Evolutionary conservation across 2,797 vertebrate species (phyloP).

Genomic region (Nothura maculosa): DNA sequence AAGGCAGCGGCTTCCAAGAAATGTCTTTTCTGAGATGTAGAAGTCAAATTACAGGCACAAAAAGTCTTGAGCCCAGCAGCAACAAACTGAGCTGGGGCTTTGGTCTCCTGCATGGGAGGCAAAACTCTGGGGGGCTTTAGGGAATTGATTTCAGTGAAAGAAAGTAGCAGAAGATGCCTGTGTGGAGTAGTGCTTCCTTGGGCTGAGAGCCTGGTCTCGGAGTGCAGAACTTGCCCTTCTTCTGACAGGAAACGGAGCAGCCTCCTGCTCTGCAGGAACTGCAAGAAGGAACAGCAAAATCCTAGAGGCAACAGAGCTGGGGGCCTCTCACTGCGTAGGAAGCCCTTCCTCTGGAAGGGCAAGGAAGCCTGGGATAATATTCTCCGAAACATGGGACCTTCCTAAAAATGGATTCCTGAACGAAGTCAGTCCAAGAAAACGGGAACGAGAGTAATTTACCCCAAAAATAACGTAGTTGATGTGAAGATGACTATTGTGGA

Average conservation of each 20-base stretch:
- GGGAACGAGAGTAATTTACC: not conserved
- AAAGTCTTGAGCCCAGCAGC: constrained; percentile 30
- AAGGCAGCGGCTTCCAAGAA: constrained; percentile 36
- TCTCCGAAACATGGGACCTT: not conserved
- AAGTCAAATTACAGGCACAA: constrained; percentile 29
- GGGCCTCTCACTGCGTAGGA: not conserved
- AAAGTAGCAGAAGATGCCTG: constrained; percentile 6
- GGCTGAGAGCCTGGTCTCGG: not conserved
- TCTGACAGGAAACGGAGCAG: not conserved
- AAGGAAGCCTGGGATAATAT: not conserved
- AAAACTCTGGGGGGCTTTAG: constrained; percentile 24
- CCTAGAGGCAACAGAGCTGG: not conserved
- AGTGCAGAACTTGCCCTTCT: not conserved
- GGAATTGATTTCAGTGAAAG: not conserved
- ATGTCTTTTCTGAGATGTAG: not conserved
- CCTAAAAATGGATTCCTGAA: not conserved
- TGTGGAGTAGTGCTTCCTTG: not conserved
- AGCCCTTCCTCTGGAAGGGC: not conserved
- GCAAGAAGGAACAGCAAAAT: not conserved
- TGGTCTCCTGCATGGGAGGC: constrained; percentile 19
- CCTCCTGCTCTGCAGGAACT: not conserved
- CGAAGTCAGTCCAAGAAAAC: not conserved
- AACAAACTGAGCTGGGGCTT: constrained; percentile 39
- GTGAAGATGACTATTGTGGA: not conserved
- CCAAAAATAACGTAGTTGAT: not conserved